phyloP scores from a whole-genome alignment of 2,797 vertebrate genomes.

The Thunnus albacares region DNA sequence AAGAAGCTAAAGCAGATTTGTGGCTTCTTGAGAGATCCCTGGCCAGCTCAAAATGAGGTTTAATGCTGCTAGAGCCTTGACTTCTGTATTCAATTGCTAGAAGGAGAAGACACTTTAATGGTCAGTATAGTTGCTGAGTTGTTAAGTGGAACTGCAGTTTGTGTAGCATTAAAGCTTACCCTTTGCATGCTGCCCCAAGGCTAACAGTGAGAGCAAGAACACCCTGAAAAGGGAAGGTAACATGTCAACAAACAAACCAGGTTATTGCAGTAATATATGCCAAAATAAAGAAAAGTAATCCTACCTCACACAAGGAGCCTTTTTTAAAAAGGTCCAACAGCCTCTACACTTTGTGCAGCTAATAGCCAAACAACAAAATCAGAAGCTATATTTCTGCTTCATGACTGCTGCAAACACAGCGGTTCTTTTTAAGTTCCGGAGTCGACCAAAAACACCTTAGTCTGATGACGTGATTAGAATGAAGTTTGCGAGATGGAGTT shows the following conservation, averaged over 20 bases:
- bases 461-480: constrained; percentile 8
- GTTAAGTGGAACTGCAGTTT: fast-evolving
- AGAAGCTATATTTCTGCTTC: not conserved
- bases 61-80: not conserved
- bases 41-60: not conserved
- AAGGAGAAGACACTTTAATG: not conserved
- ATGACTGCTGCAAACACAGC: fast-evolving
- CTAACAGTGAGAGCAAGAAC: constrained; percentile 42
- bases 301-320: constrained; percentile 46
- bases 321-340: not conserved
- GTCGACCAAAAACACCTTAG: not conserved
- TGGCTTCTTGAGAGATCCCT: too few relatives aligned
- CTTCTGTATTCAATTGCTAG: constrained; percentile 15
- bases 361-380: not conserved
- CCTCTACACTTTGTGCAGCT: not conserved
- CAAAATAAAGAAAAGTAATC: fast-evolving
- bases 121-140: fast-evolving
- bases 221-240: constrained; percentile 8
- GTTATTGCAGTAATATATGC: fast-evolving
- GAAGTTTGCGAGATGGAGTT: not conserved
- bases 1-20: fast-evolving
- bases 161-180: constrained; percentile 16
- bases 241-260: not conserved
- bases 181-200: not conserved
- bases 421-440: not conserved